Percentiles rank a stretch among this genome's conserved stretches.
phyloP scores from a whole-genome alignment of 2,113 vertebrate genomes.

The Asarcornis scutulata region DNA sequence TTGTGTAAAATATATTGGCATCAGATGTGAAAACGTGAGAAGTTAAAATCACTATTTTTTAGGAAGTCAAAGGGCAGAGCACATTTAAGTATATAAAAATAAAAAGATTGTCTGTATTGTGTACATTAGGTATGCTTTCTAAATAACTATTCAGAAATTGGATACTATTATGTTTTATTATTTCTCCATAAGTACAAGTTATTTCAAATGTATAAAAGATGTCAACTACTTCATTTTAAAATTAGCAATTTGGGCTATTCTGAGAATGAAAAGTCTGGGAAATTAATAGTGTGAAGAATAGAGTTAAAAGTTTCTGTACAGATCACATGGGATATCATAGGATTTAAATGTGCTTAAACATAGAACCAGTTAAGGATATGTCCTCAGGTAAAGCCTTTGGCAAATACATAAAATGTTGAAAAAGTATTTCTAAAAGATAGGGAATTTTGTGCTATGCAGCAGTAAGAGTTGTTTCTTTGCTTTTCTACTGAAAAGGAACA shows the following conservation, averaged over 20 bases:
- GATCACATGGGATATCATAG: background rate
- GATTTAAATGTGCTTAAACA: background rate
- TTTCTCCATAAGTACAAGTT: background rate
- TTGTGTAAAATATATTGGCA: background rate
- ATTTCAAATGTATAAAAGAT: background rate
- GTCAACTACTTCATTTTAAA: background rate
- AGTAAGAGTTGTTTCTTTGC: background rate
- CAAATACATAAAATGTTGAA: background rate
- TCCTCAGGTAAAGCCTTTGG: conserved; percentile 17
- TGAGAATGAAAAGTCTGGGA: background rate
- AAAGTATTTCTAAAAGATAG: background rate
- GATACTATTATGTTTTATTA: background rate
- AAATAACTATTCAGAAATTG: background rate
- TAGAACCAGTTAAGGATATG: background rate
- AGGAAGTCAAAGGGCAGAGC: background rate
- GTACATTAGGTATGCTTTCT: background rate
- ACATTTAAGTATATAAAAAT: background rate
- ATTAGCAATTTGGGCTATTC: background rate
- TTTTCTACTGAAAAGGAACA: background rate
- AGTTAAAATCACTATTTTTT: background rate
- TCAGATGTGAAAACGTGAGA: background rate
- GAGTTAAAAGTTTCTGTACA: background rate
- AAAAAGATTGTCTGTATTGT: background rate
- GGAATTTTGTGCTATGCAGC: background rate
- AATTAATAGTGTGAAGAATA: background rate